Evolutionary conservation across 2,797 vertebrate species (phyloP).

Genomic region (Acanthis flammea): DNA sequence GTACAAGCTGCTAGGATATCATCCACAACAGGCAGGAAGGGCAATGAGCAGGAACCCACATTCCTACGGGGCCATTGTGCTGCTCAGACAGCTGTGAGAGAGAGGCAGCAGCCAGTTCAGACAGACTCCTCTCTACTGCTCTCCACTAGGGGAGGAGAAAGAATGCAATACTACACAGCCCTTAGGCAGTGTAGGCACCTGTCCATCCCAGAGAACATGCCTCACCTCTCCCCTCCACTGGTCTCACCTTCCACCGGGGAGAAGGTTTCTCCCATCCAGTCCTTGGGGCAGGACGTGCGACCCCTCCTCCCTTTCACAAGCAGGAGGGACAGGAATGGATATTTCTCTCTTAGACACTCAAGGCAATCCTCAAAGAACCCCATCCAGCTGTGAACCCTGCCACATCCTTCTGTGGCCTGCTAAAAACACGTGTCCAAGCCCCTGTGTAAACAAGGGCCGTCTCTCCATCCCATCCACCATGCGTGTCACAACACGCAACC

Average conservation of each 20-base stretch:
- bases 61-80: constrained; percentile 17
- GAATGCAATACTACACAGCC: constrained; percentile 23
- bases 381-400: constrained; percentile 35
- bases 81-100: constrained; percentile 43
- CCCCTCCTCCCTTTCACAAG: constrained; percentile 26
- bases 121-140: constrained; percentile 48
- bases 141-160: constrained; percentile 41
- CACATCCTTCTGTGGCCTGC: constrained; percentile 21
- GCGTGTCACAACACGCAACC: neutral
- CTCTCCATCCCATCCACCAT: constrained; percentile 37
- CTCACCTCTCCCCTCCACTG: constrained; percentile 21
- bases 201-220: constrained; percentile 6
- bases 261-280: constrained; percentile 31
- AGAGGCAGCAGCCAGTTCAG: constrained; percentile 41
- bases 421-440: constrained; percentile 46
- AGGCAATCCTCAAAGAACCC: constrained; percentile 48
- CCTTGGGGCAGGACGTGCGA: constrained; percentile 33
- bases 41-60: constrained; percentile 60
- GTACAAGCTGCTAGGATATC: constrained; percentile 49
- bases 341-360: constrained; percentile 59
- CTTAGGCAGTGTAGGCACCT: neutral
- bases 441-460: neutral
- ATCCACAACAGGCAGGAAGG: constrained; percentile 60
- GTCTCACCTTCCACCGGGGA: constrained; percentile 25
- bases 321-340: constrained; percentile 33